Evolutionary conservation across 2,113 vertebrate genomes (phyloP), one percentile per base, ranked within the genome.

Genomic region (Chloebia gouldiae): DNA sequence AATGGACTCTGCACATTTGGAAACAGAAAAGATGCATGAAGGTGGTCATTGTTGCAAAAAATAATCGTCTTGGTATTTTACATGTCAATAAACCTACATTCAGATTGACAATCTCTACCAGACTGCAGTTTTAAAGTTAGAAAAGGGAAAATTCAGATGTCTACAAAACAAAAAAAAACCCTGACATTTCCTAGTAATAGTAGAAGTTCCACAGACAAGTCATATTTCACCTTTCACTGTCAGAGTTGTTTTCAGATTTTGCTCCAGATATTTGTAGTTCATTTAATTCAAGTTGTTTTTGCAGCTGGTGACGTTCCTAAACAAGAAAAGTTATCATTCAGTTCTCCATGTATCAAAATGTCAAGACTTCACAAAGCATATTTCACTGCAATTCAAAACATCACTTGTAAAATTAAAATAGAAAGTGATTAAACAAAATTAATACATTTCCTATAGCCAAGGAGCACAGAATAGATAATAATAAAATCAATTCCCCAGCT

Each of bases 241-340:
- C 91, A 7, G 96, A 86, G 45, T 96, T 98, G 25, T 94, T 96
- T 56, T 93, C 96, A 91, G 98, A 98, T 30, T 96, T 96, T 66
- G 97, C 96, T 94, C 97, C 98, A 19, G 98, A 94, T 84, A 99
- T 97, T 45, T 98, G 98, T 30, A 98, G 96, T 95, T 99, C 99
- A 79, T 98, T 98, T 51, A 99, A 98, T 88, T 98, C 97, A 23
- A 99, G 98, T 75, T 99, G 99, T 53, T 97, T 97, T 28, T 98
- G 97, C 53, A 99, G 97, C 21, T 99, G 98, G 70, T 97, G 97
- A 84, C 99, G 99, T 90, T 99, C 99, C 99, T 99, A 95, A 96
- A 91, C 54, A 70, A 94, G 68, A 90, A 71, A 78, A 45, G 16
- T 53, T 60, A 69, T 76, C 61, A 22, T 87, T 94, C 85, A 95